Conservation (phyloP, 2,113 vertebrate species). For the Poecilia latipinna region DNA sequence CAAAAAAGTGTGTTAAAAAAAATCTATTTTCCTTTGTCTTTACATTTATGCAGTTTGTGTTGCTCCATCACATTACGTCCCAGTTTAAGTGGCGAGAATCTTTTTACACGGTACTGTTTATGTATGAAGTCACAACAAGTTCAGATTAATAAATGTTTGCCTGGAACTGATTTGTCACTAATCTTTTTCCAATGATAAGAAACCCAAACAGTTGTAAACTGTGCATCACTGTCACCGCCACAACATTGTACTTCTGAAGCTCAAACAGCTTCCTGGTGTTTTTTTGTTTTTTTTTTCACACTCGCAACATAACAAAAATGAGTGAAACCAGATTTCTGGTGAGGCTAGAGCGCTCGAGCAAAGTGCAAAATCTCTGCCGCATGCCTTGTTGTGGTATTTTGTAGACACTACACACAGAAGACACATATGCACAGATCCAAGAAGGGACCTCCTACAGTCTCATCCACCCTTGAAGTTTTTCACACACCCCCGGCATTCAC, state of each 20-base stretch:
- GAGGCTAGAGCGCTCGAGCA: not conserved
- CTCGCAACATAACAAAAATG: not conserved
- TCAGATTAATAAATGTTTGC: too few relatives aligned
- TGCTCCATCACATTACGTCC: not conserved
- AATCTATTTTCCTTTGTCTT: not conserved
- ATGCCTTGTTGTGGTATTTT: not conserved
- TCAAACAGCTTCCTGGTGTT: not conserved
- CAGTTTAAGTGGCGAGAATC: not conserved
- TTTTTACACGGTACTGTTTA: not conserved
- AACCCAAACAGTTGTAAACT: not conserved
- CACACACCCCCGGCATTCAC: constrained; percentile 57
- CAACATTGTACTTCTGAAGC: not conserved
- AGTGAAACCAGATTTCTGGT: not conserved
- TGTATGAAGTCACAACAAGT: not conserved
- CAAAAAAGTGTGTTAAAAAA: not conserved
- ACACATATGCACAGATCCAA: constrained; percentile 27
- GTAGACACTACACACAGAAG: constrained; percentile 22
- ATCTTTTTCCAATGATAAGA: not conserved
- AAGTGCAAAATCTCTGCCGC: not conserved
- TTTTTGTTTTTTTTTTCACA: not conserved
- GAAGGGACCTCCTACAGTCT: constrained; percentile 68
- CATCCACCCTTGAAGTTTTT: constrained; percentile 57
- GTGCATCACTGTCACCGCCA: not conserved
- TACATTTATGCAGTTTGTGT: not conserved
- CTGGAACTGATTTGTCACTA: not conserved